These are phyloP conservation scores for Lepidurus couesii DNA, from an alignment of 1,140 invertebrate species.

Conservation along the genomic window DNA sequence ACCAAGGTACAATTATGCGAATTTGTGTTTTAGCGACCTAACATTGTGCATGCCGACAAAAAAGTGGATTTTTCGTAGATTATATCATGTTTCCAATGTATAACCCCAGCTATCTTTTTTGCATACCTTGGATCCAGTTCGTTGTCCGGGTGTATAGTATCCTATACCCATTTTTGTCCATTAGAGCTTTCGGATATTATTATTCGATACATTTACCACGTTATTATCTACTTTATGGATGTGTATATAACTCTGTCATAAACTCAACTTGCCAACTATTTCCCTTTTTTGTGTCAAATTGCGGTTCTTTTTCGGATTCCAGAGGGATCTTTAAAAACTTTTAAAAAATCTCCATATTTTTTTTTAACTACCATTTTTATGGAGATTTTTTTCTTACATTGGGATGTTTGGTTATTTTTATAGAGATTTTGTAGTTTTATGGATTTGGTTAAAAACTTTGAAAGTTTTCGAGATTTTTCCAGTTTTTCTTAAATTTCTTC, in stretches of 20 bases:
- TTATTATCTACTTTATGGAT: neutral
- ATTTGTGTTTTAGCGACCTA: neutral
- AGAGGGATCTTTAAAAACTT: neutral
- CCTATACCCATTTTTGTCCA: neutral
- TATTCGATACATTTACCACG: slow-evolving; percentile 1
- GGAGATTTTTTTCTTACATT: no score
- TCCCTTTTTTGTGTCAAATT: neutral
- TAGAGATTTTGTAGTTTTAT: no score
- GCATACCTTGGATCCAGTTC: no score
- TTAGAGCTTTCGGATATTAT: neutral
- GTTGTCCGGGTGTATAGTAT: neutral
- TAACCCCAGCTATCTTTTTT: neutral
- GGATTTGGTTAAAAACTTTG: no score
- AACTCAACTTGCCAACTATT: slow-evolving; percentile 6
- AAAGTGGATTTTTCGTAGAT: neutral
- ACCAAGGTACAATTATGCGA: neutral
- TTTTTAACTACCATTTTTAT: no score
- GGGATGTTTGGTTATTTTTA: no score
- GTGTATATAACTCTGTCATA: slow-evolving; percentile 1
- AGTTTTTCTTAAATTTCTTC: neutral
- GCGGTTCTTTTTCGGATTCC: neutral
- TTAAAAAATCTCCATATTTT: neutral
- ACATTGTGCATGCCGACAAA: neutral
- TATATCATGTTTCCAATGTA: neutral
- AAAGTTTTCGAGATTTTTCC: neutral